Conservation (phyloP, 2,888 invertebrate genomes). For the Drosophila yooni region DNA sequence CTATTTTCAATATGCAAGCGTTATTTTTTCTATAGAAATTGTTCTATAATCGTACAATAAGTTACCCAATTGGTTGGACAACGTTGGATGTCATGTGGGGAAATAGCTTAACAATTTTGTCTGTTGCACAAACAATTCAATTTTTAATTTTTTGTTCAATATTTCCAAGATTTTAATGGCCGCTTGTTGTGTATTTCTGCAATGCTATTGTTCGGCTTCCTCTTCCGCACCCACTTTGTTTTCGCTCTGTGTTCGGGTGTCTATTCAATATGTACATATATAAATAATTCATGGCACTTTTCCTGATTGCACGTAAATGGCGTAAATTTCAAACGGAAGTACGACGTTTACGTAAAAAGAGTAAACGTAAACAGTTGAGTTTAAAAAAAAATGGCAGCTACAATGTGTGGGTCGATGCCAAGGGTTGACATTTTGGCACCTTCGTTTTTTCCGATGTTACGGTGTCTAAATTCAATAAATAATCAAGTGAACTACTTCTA, state of each 20-base stretch:
- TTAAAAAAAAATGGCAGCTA: conserved; percentile 16
- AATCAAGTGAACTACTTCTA: conserved; percentile 66
- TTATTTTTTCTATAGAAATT: neutral
- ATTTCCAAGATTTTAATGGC: conserved; percentile 32
- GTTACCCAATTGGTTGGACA: neutral
- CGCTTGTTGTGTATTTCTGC: conserved; percentile 25
- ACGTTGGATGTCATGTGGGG: neutral
- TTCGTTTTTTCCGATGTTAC: conserved; percentile 24
- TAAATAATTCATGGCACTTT: conserved; percentile 76
- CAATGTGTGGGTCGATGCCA: conserved; percentile 40
- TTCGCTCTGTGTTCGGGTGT: conserved; percentile 1
- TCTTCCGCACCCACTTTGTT: conserved; percentile 6
- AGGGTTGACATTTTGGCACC: conserved; percentile 40
- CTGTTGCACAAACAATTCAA: conserved; percentile 4
- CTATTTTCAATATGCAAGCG: neutral
- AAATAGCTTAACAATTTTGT: neutral
- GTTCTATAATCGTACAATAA: neutral
- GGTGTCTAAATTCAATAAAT: conserved; percentile 59
- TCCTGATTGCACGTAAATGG: conserved; percentile 78
- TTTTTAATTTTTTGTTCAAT: conserved; percentile 21
- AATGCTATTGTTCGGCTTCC: conserved; percentile 38
- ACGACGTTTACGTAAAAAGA: conserved; percentile 24
- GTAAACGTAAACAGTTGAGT: neutral
- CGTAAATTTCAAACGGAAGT: conserved; percentile 74
- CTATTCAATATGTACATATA: conserved; percentile 51